These are phyloP conservation scores for Piaya cayana DNA, from an alignment of 2,113 vertebrate genomes.

Conservation along the genomic window DNA sequence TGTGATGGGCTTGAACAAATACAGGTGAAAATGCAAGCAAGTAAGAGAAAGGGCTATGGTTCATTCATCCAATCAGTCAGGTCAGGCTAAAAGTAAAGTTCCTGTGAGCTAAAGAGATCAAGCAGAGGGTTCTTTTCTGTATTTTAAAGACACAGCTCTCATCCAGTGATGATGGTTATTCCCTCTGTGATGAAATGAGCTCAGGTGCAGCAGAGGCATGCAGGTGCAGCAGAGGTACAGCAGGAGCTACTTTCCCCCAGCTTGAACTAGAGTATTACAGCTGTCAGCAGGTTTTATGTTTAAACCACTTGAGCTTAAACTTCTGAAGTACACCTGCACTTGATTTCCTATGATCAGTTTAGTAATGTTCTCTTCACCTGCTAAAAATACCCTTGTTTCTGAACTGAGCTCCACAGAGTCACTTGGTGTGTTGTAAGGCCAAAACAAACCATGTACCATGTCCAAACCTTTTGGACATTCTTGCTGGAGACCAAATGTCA, in stretches of 20 bases:
- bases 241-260: background rate
- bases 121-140: background rate
- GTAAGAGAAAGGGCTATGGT: background rate
- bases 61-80: background rate
- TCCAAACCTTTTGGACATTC: background rate
- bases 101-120: background rate
- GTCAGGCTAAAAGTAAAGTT: background rate
- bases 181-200: background rate
- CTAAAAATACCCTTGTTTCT: background rate
- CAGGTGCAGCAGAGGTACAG: background rate
- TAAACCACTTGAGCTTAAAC: background rate
- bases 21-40: background rate
- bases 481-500: background rate
- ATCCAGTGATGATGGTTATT: background rate
- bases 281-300: background rate
- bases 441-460: rapidly evolving
- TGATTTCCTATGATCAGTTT: background rate
- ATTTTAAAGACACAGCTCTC: background rate
- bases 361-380: background rate
- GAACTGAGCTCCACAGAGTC: background rate
- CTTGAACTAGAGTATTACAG: background rate
- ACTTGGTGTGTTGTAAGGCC: background rate
- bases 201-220: background rate
- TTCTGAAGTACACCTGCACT: background rate
- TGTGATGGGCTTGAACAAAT: background rate